Evolutionary conservation across 2,113 vertebrate species (phyloP).

Genomic region (Sorex fumeus): DNA sequence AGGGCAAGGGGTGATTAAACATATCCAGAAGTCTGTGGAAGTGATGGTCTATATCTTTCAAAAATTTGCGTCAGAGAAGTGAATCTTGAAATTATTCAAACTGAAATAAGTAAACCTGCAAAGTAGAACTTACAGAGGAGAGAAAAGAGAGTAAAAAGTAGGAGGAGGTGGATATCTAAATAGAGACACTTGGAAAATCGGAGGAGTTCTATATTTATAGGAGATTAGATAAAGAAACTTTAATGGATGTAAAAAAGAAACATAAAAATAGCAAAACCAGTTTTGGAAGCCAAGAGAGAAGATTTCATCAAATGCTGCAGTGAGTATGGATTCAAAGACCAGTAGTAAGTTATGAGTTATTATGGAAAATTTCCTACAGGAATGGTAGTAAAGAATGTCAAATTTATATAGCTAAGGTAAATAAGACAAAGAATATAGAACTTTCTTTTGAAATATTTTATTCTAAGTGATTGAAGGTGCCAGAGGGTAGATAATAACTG

Average conservation of each 20-base stretch:
- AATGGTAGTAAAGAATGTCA: background rate
- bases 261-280: background rate
- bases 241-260: constrained; percentile 38
- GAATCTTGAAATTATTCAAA: background rate
- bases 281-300: background rate
- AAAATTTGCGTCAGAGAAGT: constrained; percentile 1
- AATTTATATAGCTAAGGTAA: constrained; percentile 1
- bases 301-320: background rate
- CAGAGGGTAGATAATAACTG: background rate
- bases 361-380: constrained; percentile 8
- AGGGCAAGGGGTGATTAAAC: background rate
- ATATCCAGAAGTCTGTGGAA: background rate
- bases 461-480: constrained; percentile 10
- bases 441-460: background rate
- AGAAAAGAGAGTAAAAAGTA: background rate
- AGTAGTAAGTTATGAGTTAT: background rate
- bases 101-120: background rate
- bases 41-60: background rate
- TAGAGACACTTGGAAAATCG: background rate
- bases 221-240: background rate
- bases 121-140: background rate
- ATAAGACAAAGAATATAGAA: background rate
- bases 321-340: background rate
- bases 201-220: background rate
- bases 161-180: background rate